Percentiles rank a stretch among this genome's conserved stretches.
Conservation (phyloP, 2,888 invertebrate species). For the Antheraea assamensis region DNA sequence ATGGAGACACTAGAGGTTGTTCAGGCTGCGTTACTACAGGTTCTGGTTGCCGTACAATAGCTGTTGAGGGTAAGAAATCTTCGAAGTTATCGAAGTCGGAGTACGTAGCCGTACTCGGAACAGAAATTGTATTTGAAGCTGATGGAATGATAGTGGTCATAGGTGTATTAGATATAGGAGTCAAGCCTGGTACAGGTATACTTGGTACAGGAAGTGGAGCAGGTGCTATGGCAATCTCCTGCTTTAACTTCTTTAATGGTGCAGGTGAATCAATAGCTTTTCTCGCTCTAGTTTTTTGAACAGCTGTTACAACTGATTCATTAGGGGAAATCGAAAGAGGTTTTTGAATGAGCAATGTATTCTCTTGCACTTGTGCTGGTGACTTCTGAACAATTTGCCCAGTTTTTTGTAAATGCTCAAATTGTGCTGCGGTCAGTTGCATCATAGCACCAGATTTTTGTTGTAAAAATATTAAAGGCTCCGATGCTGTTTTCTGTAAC, state of each 20-base stretch:
- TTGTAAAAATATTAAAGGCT: slow-evolving; percentile 71
- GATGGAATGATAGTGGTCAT: slow-evolving; percentile 43
- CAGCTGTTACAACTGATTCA: slow-evolving; percentile 46
- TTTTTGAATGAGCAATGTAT: slow-evolving; percentile 62
- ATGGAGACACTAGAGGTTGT: slow-evolving; percentile 41
- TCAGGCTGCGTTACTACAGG: slow-evolving; percentile 40
- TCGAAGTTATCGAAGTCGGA: slow-evolving; percentile 71
- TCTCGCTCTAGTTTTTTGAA: slow-evolving; percentile 56
- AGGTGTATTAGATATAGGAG: slow-evolving; percentile 46
- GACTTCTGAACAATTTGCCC: slow-evolving; percentile 73
- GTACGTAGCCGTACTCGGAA: slow-evolving; percentile 47
- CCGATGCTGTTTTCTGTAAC: slow-evolving; percentile 62
- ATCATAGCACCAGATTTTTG: slow-evolving; percentile 77
- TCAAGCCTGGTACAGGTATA: slow-evolving; percentile 45
- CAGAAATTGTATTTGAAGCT: slow-evolving; percentile 46
- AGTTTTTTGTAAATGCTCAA: slow-evolving; percentile 74
- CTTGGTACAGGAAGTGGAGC: slow-evolving; percentile 35
- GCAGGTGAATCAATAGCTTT: slow-evolving; percentile 51
- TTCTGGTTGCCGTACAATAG: slow-evolving; percentile 64
- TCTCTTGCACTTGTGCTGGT: slow-evolving; percentile 54
- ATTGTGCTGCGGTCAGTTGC: slow-evolving; percentile 77
- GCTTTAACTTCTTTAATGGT: slow-evolving; percentile 63
- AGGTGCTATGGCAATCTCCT: slow-evolving; percentile 59
- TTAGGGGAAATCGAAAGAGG: slow-evolving; percentile 52
- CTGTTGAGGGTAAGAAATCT: slow-evolving; percentile 73